Base-by-base conservation (phyloP, 2,888 invertebrate genomes). In the Macrosiphum euphorbiae region DNA sequence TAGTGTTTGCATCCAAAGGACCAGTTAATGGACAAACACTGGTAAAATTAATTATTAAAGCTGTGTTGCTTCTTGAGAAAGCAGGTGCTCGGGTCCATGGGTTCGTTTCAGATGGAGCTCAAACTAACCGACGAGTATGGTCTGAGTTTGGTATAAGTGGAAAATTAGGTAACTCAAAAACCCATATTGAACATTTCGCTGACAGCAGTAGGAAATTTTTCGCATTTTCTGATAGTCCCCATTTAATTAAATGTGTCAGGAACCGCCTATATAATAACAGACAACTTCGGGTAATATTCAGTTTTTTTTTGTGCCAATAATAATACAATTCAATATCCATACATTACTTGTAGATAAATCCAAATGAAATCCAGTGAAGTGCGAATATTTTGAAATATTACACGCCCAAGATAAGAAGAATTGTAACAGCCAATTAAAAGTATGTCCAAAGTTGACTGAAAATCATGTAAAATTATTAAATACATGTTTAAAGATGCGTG, bases 161-260 rank as follows among this genome's bases (percentile, higher is more conserved):
- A 20, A 41, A 86, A 20, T 41, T 86, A 13, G 28, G 44, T 67
- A 20, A 24, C 10, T 26, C 20, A 20, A n/a, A 55, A 88, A 88
- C 7, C 55, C 26, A 52, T 52, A 52, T 88, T 55, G n/a, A 88
- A 52, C 52, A 88, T n/a, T 88, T 52, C 35, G 35, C n/a, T 52
- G 88, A 88, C 24, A 24, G n/a, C 35, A 88, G 35, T 52, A 52
- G 88, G 55, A 88, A n/a, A 88, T 52, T 88, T 52, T 88, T 52
- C 35, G 35, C 52, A 16, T 88, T 88, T 55, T 88, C 88, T 35
- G 52, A 88, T 52, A 88, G 16, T 55, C 50, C 20, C 2, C 88
- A 88, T 20, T 35, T 55, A 52, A 55, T 88, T 88, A 88, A 88
- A 88, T 35, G 41, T 55, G 55, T 88, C 24, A n/a, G 35, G 13